Percentiles rank a stretch among this genome's conserved stretches.
Evolutionary conservation across 1,140 invertebrate genomes (phyloP).

Genomic region (Drosophila pallidifrons): DNA sequence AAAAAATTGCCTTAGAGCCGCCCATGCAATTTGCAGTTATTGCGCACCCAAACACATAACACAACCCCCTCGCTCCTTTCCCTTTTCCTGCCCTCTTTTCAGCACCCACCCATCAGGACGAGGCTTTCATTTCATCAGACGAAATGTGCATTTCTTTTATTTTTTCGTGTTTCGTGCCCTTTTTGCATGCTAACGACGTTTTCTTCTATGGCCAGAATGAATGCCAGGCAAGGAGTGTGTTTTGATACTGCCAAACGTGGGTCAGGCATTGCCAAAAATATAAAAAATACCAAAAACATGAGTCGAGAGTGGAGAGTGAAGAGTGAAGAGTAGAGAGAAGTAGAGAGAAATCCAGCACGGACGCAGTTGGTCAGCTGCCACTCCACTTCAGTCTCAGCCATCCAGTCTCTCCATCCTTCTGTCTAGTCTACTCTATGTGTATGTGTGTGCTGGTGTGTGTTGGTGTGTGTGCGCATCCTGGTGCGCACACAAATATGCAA

Average conservation of each 20-base stretch:
- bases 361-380: slow-evolving; percentile 76
- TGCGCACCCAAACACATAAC: slow-evolving; percentile 55
- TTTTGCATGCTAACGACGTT: slow-evolving; percentile 62
- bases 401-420: neutral
- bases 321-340: too few relatives aligned
- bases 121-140: slow-evolving; percentile 79
- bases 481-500: slow-evolving; percentile 71
- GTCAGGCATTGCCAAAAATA: slow-evolving; percentile 69
- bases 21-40: slow-evolving; percentile 82
- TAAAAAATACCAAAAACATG: too few relatives aligned
- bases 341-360: slow-evolving; percentile 52
- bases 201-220: slow-evolving; percentile 38
- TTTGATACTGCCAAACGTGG: slow-evolving; percentile 7
- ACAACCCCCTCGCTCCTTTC: neutral
- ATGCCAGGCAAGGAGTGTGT: slow-evolving; percentile 19
- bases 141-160: slow-evolving; percentile 62
- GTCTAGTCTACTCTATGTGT: slow-evolving; percentile 2
- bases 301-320: too few relatives aligned
- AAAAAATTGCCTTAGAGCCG: slow-evolving; percentile 77
- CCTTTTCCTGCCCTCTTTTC: neutral
- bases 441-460: slow-evolving; percentile 8
- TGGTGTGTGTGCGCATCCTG: slow-evolving; percentile 36
- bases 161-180: slow-evolving; percentile 31
- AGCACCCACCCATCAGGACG: slow-evolving; percentile 33
- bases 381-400: slow-evolving; percentile 17